Base-by-base conservation (phyloP, 30 jellyfish, hydroid and myxozoan genomes). In the Mastigias papua region DNA sequence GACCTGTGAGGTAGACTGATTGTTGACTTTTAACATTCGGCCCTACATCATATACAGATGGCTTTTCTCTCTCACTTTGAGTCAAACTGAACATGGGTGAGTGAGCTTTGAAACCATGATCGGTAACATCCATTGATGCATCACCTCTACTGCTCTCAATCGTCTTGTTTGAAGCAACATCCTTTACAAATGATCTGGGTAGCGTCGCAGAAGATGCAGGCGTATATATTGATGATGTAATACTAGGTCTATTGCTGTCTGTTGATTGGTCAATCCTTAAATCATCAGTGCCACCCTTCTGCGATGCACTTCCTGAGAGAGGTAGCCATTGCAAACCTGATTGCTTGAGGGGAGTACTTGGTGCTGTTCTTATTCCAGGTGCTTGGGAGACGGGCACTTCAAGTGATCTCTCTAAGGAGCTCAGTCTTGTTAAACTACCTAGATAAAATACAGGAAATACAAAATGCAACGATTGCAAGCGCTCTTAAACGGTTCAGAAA, bases 291-390 rank as follows among this genome's bases (percentile, higher is more conserved):
- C 42, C 29, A 3, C 23, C 28, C 37, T 21, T 27, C 68, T 17
- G 66, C 3, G 69, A 26, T 33, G 69, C 68, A 15, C 66, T 64
- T 50, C 86, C 72, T 1, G 75, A 82, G 30, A 83, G 62, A 54
- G 92, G 86, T 0, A 83, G 73, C 92, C 92, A 83, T 54, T 83
- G 92, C 23, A 83, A 78, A 10, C 92, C 92, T 23, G 92, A 74
- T 34, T 83, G 92, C 62, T 69, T 69, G 20, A 73, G 50, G 10
- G 86, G 86, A 27, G 92, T 70, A 19, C 78, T 60, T 5, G 81
- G 81, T n/a, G 90, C 90, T 16, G 90, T 63, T 4, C 90, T 70
- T 11, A 27, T 33, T 6, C 90, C 90, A 35, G 79, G 29, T 26
- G 79, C 72, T 2, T 65, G 80, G 62, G 48, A 16, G 60, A 42